Evolutionary conservation across 2,888 invertebrate species (phyloP), one percentile per base, ranked within the genome.

Genomic region (Epiblema foenella): DNA sequence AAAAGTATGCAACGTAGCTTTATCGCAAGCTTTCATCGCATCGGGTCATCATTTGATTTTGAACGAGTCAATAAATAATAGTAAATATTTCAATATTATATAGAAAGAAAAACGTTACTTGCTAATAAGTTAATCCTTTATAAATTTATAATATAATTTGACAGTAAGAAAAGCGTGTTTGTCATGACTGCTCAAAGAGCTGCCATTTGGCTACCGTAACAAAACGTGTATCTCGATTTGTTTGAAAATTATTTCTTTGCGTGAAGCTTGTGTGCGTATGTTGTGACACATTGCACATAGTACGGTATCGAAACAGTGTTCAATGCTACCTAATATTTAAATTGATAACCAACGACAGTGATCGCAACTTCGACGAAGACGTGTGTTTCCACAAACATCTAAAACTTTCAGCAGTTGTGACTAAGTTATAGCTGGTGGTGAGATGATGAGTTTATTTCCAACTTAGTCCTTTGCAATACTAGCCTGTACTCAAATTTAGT

Each of bases 391-490:
- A 1, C 20, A 42, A 24, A 42, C 24, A 46, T 46, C 46, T 29
- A 15, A 18, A 59, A 59, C n/a, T 59, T 24, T n/a, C 46, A 60
- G 15, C 17, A 46, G 29, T 11, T n/a, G 24, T 42, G 24, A 46
- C 46, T 46, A 60, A 60, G 60, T 46, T 60, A n/a, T n/a, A 29
- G 46, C 46, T 29, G 29, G 46, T 46, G 60, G 60, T 60, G 24
- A 59, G 29, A 29, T 46, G 60, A 46, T 60, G 24, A 59, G 59
- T 59, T 59, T 39, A 46, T 46, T 46, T 46, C 7, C 46, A 46
- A 46, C 46, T 46, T 46, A 2, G 46, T 46, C 46, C 15, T 46
- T 46, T 46, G 42, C 7, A n/a, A 7, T n/a, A 46, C n/a, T n/a
- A 1, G n/a, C 7, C 12, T 8, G 46, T 46, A 33, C 46, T 46